These are phyloP conservation scores for Folsomia manolachei DNA, from an alignment of 2,888 invertebrate species.

Conservation along the genomic window DNA sequence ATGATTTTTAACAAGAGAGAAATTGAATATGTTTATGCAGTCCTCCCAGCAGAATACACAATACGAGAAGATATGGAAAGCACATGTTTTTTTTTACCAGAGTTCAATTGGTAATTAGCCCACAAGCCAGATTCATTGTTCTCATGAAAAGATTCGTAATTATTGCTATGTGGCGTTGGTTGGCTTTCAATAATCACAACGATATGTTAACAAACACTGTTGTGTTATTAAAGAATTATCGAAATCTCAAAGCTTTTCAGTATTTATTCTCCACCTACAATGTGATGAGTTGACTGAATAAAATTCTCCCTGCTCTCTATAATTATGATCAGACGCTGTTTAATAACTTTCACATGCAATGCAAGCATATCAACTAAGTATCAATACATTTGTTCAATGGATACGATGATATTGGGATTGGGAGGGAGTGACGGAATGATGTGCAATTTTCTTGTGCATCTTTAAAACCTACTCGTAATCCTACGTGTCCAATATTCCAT, in stretches of 20 bases:
- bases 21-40: not conserved
- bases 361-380: too few species aligned
- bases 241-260: not conserved
- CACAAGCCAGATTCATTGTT: constrained; percentile 3
- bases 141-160: constrained; percentile 8
- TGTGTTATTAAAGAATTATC: constrained; percentile 2
- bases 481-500: too few species aligned
- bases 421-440: too few species aligned
- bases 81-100: not conserved
- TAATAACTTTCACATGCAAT: too few species aligned
- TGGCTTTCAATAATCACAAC: constrained; percentile 2
- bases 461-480: not conserved
- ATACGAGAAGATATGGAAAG: not conserved
- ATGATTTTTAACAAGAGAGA: too few species aligned
- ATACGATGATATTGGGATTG: too few species aligned
- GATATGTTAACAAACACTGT: not conserved
- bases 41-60: not conserved
- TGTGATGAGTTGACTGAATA: not conserved
- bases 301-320: not conserved
- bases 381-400: too few species aligned
- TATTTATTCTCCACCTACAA: not conserved
- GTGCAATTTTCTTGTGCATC: not conserved
- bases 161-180: not conserved
- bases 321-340: constrained; percentile 4
- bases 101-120: not conserved